Evolutionary conservation across 2,797 vertebrate species (phyloP), one percentile per base, ranked within the genome.

Genomic region (Dendrocincla fuliginosa): DNA sequence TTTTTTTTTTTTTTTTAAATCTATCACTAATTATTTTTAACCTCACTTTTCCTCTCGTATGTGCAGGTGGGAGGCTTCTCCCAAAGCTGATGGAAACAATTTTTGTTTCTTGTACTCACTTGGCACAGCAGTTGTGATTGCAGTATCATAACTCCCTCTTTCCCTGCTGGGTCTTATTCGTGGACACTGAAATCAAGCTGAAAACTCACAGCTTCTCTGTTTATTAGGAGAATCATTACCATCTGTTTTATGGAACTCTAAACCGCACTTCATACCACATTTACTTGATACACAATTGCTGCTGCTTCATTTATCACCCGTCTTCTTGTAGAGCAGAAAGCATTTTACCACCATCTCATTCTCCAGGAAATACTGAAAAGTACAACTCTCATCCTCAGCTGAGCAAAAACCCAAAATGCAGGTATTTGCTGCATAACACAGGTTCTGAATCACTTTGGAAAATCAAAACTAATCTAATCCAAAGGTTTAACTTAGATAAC

Each of bases 231-330:
- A 77, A 87, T 50, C n/a, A 64, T 83, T 80, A 16, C 79, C 60
- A 85, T 69, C 53, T 85, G 61, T 75, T 95, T 92, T 82, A 83
- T 22, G 55, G 63, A 79, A 57, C 65, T 71, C 64, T 83, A 47
- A 87, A 71, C 15, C 10, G 33, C 46, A 71, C 91, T 92, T 94
- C 57, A 65, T 92, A 84, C 42, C 14, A 16, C 33, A 32, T 93
- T 88, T 89, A 56, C 57, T 87, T 83, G 83, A 91, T 59, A 71
- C 0, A 4, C 42, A 59, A n/a, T 81, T 37, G 12, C 61, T 78
- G 19, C 46, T 91, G 64, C 19, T 47, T 39, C 22, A 39, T 84
- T 90, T 93, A 71, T 85, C 33, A 50, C 15, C 27, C 4, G 2
- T 33, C 4, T 12, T 78, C 55, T 46, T 35, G 35, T 32, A 65